Base-by-base conservation (phyloP, 1,140 invertebrate genomes). In the Tribolium madens region DNA sequence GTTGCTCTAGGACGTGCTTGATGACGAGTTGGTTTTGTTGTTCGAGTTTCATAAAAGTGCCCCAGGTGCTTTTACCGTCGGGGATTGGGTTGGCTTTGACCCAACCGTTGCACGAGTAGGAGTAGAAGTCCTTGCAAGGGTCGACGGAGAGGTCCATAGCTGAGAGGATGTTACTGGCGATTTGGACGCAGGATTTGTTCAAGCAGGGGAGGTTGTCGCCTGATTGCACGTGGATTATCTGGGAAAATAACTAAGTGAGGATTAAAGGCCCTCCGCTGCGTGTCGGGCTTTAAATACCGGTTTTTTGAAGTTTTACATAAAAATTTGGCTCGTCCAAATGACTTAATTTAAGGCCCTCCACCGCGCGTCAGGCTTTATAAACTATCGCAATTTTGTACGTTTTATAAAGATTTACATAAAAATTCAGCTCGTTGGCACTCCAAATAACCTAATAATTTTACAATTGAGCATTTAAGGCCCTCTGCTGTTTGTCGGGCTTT, bases 61-160 rank as follows among this genome's bases (percentile, higher is more conserved):
- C 95, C 97, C 97, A 98, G 64, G 92, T 93, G n/a, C 93, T 93
- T 84, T 96, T 94, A n/a, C 92, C 94, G 85, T 94, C 93, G 0
- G 97, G 97, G 76, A 98, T 95, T 0, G 96, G 95, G 87, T 98
- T 97, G 53, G 92, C 92, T 81, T 92, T 92, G 17, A 97, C 92
- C 97, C 97, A 98, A 0, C 94, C 94, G 10, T 96, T 96, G 84
- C 97, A 99, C 0, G 97, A 91, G 86, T 95, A 99, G 71, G 94
- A 89, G 86, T 98, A 99, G 87, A 99, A 99, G 86, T 99, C 96
- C 5, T 96, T 89, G 85, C 98, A 99, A 0, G 97, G 97, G 85
- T 98, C 89, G 1, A 93, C 89, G 0, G 86, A 88, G 0, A 86
- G 84, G 84, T 99, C 95, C 86, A 98, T 93, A 0, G 94, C 93